A percentile compares a stretch with the other conserved stretches of the same genome.
phyloP scores from a whole-genome alignment of 92 coral and sea anemone species.

The Palythoa caribaeorum region DNA sequence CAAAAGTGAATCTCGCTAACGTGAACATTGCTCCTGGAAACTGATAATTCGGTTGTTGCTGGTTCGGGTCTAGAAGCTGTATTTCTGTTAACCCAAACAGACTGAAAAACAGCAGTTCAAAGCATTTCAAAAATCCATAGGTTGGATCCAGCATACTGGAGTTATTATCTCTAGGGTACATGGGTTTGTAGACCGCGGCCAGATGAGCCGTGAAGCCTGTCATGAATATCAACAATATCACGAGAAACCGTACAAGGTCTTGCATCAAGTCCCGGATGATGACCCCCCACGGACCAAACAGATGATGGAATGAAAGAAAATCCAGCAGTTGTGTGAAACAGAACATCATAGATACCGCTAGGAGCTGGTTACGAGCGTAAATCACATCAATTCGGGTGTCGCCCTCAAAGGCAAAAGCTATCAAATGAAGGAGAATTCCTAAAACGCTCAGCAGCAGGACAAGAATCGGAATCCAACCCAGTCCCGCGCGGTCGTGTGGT shows the following conservation, averaged over 20 bases:
- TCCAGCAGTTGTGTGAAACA: conserved; percentile 94
- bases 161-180: conserved; percentile 47
- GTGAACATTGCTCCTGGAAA: conserved; percentile 62
- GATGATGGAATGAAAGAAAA: conserved; percentile 95
- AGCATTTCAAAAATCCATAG: conserved; percentile 73
- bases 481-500: conserved; percentile 96
- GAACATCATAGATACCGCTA: conserved; percentile 95
- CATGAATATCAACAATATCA: conserved; percentile 91
- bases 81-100: conserved; percentile 90
- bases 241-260: conserved; percentile 95
- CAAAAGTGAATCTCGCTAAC: conserved; percentile 85
- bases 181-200: conserved; percentile 94
- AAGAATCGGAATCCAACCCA: conserved; percentile 95
- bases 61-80: conserved; percentile 50
- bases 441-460: conserved; percentile 83
- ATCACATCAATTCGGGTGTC: conserved; percentile 71
- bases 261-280: conserved; percentile 99
- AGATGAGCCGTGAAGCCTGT: conserved; percentile 96
- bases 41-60: conserved; percentile 39
- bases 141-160: conserved; percentile 31
- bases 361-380: conserved; percentile 93
- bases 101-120: conserved; percentile 87
- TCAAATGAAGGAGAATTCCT: conserved; percentile 85
- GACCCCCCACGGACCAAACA: conserved; percentile 99
- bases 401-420: conserved; percentile 81